phyloP scores from a whole-genome alignment of 2,113 vertebrate genomes.

The Climacteris rufus region DNA sequence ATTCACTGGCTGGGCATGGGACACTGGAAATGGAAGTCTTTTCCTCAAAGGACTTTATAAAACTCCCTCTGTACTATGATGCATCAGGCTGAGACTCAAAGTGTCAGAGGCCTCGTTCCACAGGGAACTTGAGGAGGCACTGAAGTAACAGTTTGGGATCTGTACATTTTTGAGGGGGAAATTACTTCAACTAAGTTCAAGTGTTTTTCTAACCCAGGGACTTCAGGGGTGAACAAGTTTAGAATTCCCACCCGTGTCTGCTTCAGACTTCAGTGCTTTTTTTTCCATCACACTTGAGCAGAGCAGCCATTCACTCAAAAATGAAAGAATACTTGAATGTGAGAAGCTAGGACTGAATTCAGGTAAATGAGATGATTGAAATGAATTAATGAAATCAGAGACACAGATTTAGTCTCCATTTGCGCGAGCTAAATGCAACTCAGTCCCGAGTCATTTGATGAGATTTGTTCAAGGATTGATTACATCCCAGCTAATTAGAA shows the following conservation, averaged over 20 bases:
- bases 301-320: not conserved
- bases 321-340: not conserved
- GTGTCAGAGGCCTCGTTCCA: not conserved
- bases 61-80: fast-evolving
- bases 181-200: not conserved
- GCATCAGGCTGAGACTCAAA: not conserved
- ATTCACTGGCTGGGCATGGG: not conserved
- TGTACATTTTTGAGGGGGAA: fast-evolving
- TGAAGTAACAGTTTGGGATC: not conserved
- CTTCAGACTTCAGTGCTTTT: not conserved
- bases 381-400: not conserved
- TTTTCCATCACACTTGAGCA: not conserved
- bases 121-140: not conserved
- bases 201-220: not conserved
- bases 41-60: not conserved
- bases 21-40: not conserved
- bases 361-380: not conserved
- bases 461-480: not conserved
- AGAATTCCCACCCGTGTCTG: not conserved
- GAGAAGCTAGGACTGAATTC: not conserved
- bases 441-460: not conserved
- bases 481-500: not conserved
- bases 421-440: not conserved
- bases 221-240: not conserved
- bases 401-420: not conserved